Base-by-base conservation (phyloP, 2,797 vertebrate species). In the Siniperca obscura region DNA sequence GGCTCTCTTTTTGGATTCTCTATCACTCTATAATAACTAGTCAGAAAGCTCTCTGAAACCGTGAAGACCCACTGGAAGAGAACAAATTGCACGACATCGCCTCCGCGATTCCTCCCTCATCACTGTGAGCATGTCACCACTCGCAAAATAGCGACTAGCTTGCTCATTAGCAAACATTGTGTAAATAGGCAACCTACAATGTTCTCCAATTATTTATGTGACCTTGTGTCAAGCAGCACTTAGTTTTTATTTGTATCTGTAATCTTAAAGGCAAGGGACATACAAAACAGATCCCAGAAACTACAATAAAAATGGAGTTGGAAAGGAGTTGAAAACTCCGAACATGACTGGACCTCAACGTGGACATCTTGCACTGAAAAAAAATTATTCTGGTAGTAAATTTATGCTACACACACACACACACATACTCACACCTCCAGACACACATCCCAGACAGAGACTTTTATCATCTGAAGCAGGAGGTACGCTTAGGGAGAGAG, bases 391-490 rank as follows among this genome's bases (percentile, higher is more conserved):
- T 34, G n/a, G 60, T 25, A 10, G 13, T 34, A 12, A 50, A 19
- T 38, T 42, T 22, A 50, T 34, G 38, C 10, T 1, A 67, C 66
- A 68, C 66, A 68, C 67, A 64, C 57, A 73, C 64, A 68, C 34
- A 76, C 60, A 69, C 56, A 48, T 13, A 70, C 34, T 70, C 55
- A 64, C 71, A 75, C 61, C 16, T 10, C 19, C 59, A 76, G 30
- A 78, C 67, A 61, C 50, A 70, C 21, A 81, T 27, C 62, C 61
- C 61, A 82, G 74, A 74, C 68, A 36, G 34, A 82, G 76, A 19
- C 52, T n/a, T 65, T 82, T 81, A 84, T 89, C 81, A 78, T 70
- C 34, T 50, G 0, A 17, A 70, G 74, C 83, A 73, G 70, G 61
- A 84, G 66, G 59, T 59, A 59, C 56, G 50, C 67, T 53, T 30